phyloP scores from a whole-genome alignment of 2,888 invertebrate genomes.

The Dendrolimus houi region DNA sequence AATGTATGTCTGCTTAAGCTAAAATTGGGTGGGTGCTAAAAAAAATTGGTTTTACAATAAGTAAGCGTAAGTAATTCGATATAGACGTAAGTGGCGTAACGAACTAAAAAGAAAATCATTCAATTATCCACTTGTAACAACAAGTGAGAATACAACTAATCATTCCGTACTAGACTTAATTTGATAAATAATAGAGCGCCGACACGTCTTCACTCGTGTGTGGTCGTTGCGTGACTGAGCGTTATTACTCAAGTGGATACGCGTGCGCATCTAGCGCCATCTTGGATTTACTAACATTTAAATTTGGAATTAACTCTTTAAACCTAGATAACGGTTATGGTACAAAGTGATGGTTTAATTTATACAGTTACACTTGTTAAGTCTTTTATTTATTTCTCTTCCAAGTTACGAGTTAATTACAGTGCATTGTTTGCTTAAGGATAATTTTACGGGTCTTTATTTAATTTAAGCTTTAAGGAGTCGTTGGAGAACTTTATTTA shows the following conservation, averaged over 20 bases:
- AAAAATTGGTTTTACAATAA: too few relatives aligned
- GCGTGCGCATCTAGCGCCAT: constrained; percentile 37
- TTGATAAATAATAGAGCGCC: constrained; percentile 3
- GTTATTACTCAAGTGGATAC: constrained; percentile 27
- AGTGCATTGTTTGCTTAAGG: background rate
- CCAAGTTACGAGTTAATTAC: background rate
- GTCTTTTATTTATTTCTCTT: background rate
- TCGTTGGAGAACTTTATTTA: background rate
- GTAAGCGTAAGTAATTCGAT: too few relatives aligned
- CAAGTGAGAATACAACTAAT: background rate
- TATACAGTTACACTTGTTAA: background rate
- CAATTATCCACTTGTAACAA: background rate
- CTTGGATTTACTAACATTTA: constrained; percentile 14
- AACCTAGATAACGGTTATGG: background rate
- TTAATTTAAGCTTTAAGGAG: background rate
- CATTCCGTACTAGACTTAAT: background rate
- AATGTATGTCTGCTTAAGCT: too few relatives aligned
- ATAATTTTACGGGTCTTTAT: background rate
- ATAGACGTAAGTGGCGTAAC: too few relatives aligned
- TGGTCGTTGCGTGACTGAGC: constrained; percentile 61
- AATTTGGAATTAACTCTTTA: background rate
- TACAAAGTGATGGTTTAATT: background rate
- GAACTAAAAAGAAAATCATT: background rate
- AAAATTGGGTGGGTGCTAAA: too few relatives aligned
- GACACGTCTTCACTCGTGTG: constrained; percentile 47